Percentiles rank a stretch among this genome's conserved stretches.
These are phyloP conservation scores for Pavo muticus DNA, from an alignment of 2,113 vertebrate genomes.

Conservation along the genomic window DNA sequence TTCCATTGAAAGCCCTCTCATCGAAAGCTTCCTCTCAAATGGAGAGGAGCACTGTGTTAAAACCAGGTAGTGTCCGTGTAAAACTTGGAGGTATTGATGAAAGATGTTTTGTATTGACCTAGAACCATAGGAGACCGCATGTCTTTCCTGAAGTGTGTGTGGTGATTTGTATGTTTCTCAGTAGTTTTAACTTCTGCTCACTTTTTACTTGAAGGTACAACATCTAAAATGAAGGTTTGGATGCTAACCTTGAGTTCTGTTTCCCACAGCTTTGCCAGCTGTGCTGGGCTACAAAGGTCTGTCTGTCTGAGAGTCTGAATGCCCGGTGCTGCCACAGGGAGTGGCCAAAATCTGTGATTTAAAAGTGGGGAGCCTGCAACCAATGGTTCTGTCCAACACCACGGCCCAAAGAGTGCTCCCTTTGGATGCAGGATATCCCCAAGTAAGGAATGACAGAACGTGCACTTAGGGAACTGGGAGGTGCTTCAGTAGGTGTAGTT, in stretches of 20 bases:
- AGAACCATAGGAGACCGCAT: neutral
- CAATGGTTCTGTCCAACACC: neutral
- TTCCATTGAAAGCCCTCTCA: neutral
- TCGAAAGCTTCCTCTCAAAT: neutral
- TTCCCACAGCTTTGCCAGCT: neutral
- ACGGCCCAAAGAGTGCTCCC: neutral
- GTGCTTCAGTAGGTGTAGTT: neutral
- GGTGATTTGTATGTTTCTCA: neutral
- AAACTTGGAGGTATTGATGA: neutral
- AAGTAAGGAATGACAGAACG: neutral
- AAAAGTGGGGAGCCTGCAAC: neutral
- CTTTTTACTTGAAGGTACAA: neutral
- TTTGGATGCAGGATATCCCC: neutral
- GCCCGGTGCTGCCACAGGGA: neutral
- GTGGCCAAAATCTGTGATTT: neutral
- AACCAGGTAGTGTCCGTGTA: neutral
- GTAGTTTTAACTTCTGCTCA: neutral
- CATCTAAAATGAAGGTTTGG: neutral
- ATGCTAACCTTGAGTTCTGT: conserved; percentile 23
- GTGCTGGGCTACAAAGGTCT: neutral
- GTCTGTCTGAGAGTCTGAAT: neutral
- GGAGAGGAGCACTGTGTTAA: neutral
- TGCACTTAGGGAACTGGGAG: neutral
- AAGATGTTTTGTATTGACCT: neutral
- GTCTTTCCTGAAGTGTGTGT: neutral